Evolutionary conservation across 2,113 vertebrate genomes (phyloP).

Genomic region (Lates calcarifer): DNA sequence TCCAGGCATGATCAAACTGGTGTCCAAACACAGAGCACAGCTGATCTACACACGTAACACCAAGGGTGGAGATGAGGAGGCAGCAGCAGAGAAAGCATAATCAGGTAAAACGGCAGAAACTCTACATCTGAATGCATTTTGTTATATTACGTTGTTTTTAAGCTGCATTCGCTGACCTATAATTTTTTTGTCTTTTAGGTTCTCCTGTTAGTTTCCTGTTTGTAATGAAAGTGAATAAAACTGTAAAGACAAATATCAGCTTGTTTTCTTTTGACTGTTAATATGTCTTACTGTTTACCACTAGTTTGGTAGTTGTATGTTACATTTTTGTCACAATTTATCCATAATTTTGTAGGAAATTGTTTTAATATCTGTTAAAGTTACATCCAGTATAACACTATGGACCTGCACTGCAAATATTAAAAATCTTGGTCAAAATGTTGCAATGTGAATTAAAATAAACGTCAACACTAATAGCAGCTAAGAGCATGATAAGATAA

Average conservation of each 20-base stretch:
- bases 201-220: conserved; percentile 67
- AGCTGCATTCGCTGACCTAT: not conserved
- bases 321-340: too few relatives aligned
- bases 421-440: not conserved
- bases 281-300: not conserved
- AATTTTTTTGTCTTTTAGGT: conserved; percentile 58
- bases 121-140: accelerated
- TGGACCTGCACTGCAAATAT: not conserved
- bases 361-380: too few relatives aligned
- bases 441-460: not conserved
- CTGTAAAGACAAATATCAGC: conserved; percentile 42
- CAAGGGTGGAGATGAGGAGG: conserved; percentile 93
- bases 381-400: too few relatives aligned
- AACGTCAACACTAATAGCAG: not conserved
- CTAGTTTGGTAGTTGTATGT: not conserved
- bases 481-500: not conserved
- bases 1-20: conserved; percentile 95
- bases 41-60: conserved; percentile 99
- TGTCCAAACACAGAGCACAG: conserved; percentile 98
- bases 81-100: conserved; percentile 87
- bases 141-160: not conserved
- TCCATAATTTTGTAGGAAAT: too few relatives aligned
- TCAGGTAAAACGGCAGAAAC: conserved; percentile 75
- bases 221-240: conserved; percentile 81
- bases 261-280: conserved; percentile 9